Conservation (phyloP, 2,797 vertebrate species). For the Spheniscus humboldti region DNA sequence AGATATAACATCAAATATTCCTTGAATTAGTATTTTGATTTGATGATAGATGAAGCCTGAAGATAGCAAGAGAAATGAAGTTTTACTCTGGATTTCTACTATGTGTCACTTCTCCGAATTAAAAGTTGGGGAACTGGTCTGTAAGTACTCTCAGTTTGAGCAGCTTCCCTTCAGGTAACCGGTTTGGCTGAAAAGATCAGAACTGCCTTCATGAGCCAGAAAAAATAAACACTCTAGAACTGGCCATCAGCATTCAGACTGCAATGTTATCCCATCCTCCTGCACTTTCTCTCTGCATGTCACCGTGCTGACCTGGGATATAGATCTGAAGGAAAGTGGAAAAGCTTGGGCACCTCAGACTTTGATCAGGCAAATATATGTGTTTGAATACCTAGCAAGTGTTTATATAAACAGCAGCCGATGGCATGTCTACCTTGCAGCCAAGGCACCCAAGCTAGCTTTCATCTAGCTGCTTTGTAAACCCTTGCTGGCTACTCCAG, state of each 20-base stretch:
- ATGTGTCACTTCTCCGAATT: neutral
- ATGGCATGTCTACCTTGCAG: neutral
- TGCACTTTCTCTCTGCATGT: neutral
- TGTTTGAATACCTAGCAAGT: neutral
- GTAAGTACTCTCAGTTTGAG: neutral
- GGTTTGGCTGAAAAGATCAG: neutral
- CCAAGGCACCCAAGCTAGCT: neutral
- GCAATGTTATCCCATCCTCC: neutral
- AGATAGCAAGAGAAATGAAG: neutral
- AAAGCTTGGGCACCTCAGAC: neutral
- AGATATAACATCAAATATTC: neutral
- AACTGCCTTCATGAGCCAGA: neutral
- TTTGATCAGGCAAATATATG: neutral
- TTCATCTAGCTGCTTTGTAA: neutral
- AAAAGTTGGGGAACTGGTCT: neutral
- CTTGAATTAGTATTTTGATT: neutral
- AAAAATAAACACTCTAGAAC: neutral
- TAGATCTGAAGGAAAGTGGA: neutral
- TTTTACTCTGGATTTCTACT: neutral
- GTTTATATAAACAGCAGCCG: neutral
- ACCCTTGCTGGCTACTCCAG: neutral
- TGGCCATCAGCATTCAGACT: neutral
- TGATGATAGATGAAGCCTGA: neutral
- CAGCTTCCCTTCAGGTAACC: neutral
- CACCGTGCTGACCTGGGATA: neutral